Evolutionary conservation across 2,113 vertebrate genomes (phyloP).

Genomic region (Calidris pygmaea): DNA sequence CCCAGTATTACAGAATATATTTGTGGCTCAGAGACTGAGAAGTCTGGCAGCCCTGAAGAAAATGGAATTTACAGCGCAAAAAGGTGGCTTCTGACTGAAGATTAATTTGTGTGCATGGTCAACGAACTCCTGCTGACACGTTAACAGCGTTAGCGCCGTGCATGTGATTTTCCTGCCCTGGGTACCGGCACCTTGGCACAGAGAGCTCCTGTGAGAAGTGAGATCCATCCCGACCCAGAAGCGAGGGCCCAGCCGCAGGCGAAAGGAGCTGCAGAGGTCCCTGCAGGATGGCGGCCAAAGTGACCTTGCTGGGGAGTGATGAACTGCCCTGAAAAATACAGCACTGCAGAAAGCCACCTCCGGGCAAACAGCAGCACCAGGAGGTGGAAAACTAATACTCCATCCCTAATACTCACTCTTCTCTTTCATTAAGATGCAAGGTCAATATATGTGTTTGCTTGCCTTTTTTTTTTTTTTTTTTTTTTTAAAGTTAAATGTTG

Average conservation of each 20-base stretch:
- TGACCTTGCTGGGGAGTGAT: neutral
- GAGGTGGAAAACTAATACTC: neutral
- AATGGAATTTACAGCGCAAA: neutral
- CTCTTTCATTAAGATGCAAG: neutral
- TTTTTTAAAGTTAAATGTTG: neutral
- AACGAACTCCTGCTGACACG: neutral
- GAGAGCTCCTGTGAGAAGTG: neutral
- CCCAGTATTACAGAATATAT: neutral
- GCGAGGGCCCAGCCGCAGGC: rapidly evolving
- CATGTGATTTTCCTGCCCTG: neutral
- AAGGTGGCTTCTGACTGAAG: neutral
- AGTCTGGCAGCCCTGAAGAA: neutral
- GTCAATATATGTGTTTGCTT: neutral
- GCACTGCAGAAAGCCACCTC: neutral
- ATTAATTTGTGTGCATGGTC: neutral
- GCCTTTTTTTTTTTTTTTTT: neutral
- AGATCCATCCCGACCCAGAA: neutral
- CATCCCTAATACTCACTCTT: neutral
- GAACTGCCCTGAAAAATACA: neutral
- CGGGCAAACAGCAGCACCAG: neutral
- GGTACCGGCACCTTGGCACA: neutral
- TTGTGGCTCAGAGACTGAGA: neutral
- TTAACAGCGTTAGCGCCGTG: neutral
- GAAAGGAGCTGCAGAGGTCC: neutral
- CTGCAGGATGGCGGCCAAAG: neutral